Percentiles rank a stretch among this genome's conserved stretches.
Evolutionary conservation across 2,797 vertebrate genomes (phyloP).

Genomic region (Eulemur coronatus): DNA sequence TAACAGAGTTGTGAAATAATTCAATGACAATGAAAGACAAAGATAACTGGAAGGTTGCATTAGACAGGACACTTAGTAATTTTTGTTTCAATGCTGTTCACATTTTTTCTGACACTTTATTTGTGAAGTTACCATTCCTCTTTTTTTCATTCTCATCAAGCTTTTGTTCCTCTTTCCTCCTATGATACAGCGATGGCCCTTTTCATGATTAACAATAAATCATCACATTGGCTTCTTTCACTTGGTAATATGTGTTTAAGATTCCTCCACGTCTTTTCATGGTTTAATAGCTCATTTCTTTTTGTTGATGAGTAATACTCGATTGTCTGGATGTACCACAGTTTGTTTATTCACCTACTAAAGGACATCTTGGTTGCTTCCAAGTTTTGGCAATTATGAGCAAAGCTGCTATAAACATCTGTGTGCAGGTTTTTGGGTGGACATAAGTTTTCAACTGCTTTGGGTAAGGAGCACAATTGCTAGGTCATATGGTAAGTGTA

Average conservation of each 20-base stretch:
- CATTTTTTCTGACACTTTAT: not conserved
- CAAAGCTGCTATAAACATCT: not conserved
- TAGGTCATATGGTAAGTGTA: not conserved
- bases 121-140: not conserved
- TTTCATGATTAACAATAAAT: not conserved
- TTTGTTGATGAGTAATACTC: not conserved
- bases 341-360: not conserved
- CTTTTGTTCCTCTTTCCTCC: not conserved
- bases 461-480: not conserved
- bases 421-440: not conserved
- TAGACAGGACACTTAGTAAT: not conserved
- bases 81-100: not conserved
- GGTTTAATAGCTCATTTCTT: not conserved
- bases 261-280: not conserved
- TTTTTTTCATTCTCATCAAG: not conserved
- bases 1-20: not conserved
- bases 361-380: not conserved
- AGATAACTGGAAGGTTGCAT: not conserved
- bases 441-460: not conserved
- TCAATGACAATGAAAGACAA: not conserved
- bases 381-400: not conserved
- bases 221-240: not conserved
- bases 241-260: not conserved
- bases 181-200: not conserved
- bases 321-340: not conserved